These are phyloP conservation scores for Lytechinus pictus DNA, from an alignment of 35 echinoderm and acorn worm genomes.

Conservation along the genomic window DNA sequence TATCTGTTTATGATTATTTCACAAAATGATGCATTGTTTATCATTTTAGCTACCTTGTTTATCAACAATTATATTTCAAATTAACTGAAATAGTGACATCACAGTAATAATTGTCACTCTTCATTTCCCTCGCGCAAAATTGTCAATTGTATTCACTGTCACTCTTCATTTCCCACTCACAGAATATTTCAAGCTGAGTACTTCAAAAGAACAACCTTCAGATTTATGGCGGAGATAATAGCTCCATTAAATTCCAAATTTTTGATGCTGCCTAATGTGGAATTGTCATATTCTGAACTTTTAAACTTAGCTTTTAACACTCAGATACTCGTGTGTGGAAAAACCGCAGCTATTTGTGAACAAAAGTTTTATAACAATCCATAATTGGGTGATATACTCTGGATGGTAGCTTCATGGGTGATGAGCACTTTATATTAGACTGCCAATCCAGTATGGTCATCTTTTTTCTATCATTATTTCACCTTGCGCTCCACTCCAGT, in stretches of 20 bases:
- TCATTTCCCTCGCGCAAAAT: neutral
- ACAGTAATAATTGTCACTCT: neutral
- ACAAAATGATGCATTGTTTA: neutral
- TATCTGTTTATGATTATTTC: too few species aligned
- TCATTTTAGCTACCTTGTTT: neutral
- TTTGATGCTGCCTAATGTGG: neutral
- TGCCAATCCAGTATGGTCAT: neutral
- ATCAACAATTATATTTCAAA: neutral
- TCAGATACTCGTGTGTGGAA: neutral
- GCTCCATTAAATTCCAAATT: neutral
- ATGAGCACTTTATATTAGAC: neutral
- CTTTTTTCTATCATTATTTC: neutral
- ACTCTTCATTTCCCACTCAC: neutral
- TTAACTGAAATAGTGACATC: neutral
- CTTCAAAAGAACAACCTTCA: neutral
- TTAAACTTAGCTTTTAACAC: neutral
- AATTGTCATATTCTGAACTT: conserved; percentile 14
- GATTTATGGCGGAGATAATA: conserved; percentile 2
- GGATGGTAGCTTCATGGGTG: neutral
- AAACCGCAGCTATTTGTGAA: neutral
- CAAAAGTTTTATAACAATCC: neutral
- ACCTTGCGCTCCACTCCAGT: neutral
- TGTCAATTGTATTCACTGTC: neutral
- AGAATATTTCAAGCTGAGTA: neutral
- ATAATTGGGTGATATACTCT: neutral